Base-by-base conservation (phyloP, 92 coral and sea anemone species). In the Meandrina meandrites region DNA sequence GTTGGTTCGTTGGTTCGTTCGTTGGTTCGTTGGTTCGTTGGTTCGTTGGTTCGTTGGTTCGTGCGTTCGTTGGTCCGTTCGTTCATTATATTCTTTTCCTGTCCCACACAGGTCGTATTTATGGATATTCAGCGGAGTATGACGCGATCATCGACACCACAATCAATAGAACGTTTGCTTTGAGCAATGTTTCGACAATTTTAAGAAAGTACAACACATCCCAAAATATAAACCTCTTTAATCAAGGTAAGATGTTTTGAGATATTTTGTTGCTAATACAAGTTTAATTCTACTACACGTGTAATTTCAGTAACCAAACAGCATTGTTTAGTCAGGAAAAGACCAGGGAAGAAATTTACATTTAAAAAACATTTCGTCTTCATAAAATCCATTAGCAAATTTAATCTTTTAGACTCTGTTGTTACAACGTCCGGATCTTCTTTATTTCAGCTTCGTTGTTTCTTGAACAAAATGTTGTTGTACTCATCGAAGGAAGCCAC, bases 401-500 rank as follows among this genome's bases (percentile, higher is more conserved):
- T n/a, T 48, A 6, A 40, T 2, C 53, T 48, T 12, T 0, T 48
- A 48, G 53, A 7, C 53, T 48, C 53, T 48, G 53, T 48, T 48
- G 53, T 48, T 48, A 4, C 1, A 48, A 48, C 53, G 4, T 48
- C 12, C 11, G 14, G 9, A 40, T 21, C 18, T 10, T 22, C 1
- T 76, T 42, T 5, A 28, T 79, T 51, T 28, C 83, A 79, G 83
- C 83, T 22, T 56, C 31, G 4, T 34, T 36, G 37, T 22, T 89
- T 32, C 83, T 86, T 42, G 58, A 86, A 24, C 53, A 81, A 42
- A 76, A 89, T 42, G 90, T 86, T 7, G 80, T 88, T 58, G 91
- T 82, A 31, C 79, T 92, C 31, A 22, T 92, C 24, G 93, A 88
- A 27, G 90, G 91, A 48, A 28, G 64, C 69, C 54, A 36, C 5